Evolutionary conservation across 2,797 vertebrate genomes (phyloP).

Genomic region (Dipus sagitta): DNA sequence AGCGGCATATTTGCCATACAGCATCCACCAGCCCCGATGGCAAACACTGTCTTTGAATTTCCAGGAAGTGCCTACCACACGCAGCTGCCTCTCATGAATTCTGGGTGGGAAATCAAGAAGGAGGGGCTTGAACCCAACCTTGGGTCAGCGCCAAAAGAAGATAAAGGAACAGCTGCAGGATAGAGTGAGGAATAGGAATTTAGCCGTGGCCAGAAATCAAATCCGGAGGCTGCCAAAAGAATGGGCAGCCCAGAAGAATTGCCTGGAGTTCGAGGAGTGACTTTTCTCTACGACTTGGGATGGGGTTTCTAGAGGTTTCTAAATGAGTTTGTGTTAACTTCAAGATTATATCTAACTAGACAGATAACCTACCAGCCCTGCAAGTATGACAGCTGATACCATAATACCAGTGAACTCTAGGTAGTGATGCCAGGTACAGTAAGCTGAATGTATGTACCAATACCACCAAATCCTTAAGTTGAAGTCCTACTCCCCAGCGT

Average conservation of each 20-base stretch:
- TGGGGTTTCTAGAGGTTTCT: conserved; percentile 35
- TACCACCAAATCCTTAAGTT: neutral
- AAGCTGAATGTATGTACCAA: neutral
- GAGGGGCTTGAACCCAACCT: conserved; percentile 43
- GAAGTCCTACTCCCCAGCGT: neutral
- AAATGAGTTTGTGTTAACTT: neutral
- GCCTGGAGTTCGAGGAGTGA: neutral
- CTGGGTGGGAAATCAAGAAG: conserved; percentile 61
- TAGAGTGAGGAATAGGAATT: conserved; percentile 49
- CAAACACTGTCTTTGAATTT: conserved; percentile 58
- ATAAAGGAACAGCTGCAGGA: conserved; percentile 79
- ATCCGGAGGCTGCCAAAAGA: conserved; percentile 40
- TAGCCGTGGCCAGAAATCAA: conserved; percentile 59
- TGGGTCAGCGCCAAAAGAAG: conserved; percentile 64
- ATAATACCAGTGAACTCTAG: neutral
- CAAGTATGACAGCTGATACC: neutral
- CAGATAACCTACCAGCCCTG: conserved; percentile 1
- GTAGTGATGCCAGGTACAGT: neutral
- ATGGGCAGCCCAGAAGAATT: neutral
- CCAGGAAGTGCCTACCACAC: conserved; percentile 25
- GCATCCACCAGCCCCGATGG: neutral
- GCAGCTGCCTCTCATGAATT: conserved; percentile 74
- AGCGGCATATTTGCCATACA: conserved; percentile 5
- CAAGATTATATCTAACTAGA: neutral
- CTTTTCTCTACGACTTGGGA: neutral